Conservation (phyloP, 2,113 vertebrate genomes). For the Gobio gobio region DNA sequence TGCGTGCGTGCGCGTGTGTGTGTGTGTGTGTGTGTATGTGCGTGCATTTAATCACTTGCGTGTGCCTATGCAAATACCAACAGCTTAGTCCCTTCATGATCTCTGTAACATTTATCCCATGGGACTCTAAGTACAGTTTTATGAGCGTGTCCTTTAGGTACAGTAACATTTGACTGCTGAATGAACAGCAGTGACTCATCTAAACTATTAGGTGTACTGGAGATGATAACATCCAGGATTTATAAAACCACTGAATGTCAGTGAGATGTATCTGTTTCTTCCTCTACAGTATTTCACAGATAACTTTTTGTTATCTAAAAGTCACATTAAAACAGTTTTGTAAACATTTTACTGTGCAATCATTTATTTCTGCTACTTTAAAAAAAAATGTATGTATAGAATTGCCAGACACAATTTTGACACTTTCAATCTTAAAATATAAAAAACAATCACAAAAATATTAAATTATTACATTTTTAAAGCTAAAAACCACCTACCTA, state of each 20-base stretch:
- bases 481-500: no score
- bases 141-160: constrained; percentile 1
- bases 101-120: constrained; percentile 5
- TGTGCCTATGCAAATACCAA: not conserved
- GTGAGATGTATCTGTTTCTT: not conserved
- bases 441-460: no score
- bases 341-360: not conserved
- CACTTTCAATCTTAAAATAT: not conserved
- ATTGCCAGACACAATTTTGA: not conserved
- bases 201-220: not conserved
- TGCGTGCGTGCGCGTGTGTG: not conserved
- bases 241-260: constrained; percentile 17
- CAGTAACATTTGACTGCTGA: not conserved
- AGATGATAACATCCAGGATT: not conserved
- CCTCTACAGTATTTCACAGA: not conserved
- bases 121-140: not conserved
- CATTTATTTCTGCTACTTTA: not conserved
- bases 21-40: not conserved
- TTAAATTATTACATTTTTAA: no score
- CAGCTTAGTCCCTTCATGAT: not conserved
- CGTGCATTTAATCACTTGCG: not conserved
- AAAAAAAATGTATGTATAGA: not conserved
- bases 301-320: not conserved
- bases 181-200: not conserved
- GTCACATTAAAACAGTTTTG: not conserved